phyloP scores from a whole-genome alignment of 2,113 vertebrate species.

The Junco hyemalis region DNA sequence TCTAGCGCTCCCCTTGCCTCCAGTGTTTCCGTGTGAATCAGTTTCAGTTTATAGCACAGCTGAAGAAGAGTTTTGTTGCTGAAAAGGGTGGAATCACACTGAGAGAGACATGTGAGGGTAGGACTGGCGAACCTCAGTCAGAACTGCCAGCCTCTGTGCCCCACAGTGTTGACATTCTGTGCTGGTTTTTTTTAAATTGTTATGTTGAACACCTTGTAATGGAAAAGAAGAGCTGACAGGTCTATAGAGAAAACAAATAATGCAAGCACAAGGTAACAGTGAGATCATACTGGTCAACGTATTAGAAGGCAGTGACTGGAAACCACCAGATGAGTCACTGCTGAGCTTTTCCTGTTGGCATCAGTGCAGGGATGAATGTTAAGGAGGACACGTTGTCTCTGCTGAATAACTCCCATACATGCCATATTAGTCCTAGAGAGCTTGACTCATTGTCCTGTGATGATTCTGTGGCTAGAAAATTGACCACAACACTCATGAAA shows the following conservation, averaged over 20 bases:
- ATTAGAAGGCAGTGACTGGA: not conserved
- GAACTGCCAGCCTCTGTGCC: not conserved
- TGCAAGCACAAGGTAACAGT: constrained; percentile 12
- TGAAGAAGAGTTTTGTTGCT: not conserved
- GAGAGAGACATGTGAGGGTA: not conserved
- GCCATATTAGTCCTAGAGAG: not conserved
- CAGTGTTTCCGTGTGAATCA: not conserved
- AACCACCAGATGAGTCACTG: constrained; percentile 33
- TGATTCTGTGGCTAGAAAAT: not conserved
- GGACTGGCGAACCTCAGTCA: not conserved
- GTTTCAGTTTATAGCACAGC: not conserved
- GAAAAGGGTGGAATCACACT: not conserved
- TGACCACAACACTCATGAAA: not conserved
- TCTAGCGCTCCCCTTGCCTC: not conserved
- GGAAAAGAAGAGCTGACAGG: not conserved
- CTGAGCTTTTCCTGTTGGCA: constrained; percentile 14
- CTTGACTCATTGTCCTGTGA: not conserved
- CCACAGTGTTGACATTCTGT: not conserved
- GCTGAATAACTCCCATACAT: not conserved
- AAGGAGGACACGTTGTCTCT: not conserved
- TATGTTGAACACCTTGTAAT: not conserved
- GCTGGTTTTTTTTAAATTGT: not conserved
- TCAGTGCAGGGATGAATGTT: not conserved
- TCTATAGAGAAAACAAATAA: not conserved
- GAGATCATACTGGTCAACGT: constrained; percentile 14